Base-by-base conservation (phyloP, 2,113 vertebrate genomes). In the Cavia aperea region DNA sequence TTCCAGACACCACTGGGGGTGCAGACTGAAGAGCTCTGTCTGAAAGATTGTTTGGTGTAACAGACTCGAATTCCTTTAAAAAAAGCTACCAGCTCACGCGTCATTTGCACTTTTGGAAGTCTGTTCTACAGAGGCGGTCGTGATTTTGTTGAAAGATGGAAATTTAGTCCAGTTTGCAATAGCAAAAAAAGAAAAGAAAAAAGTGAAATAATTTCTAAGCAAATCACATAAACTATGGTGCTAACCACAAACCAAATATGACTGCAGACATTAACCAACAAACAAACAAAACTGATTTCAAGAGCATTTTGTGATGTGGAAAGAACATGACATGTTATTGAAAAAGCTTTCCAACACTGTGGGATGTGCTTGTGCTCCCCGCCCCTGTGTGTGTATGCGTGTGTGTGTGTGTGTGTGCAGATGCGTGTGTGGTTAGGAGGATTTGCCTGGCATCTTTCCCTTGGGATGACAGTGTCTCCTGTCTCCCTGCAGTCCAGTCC, bases 1-100 rank as follows among this genome's bases (percentile, higher is more conserved):
- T 54, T 26, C 7, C 8, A 0, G 39, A 46, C 0, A 3, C 5
- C 2, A 15, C 60, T 4, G 39, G 33, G 68, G 68, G 14, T 0
- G 49, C 5, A 7, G 70, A 14, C 0, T 46, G n/a, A 31, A 23
- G 10, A 7, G 1, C 23, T n/a, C 68, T 39, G 36, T 66, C 33
- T 16, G 39, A 85, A 66, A 81, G 46, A n/a, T 54, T 16, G 39
- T 68, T n/a, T 60, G 9, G 33, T 5, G 5, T n/a, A 68, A 81
- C 65, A 66, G 26, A 29, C 7, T 54, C 39, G 66, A 51, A 33
- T 23, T 68, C 36, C 43, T 79, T 19, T 15, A 63, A 58, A 60
- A 70, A 63, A 21, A 3, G 14, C 43, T 58, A 26, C 78, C 46
- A 10, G 2, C 8, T 65, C 26, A 11, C 33, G 54, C 3, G 0